These are phyloP conservation scores for Galeopterus variegatus DNA, from an alignment of 2,113 vertebrate genomes.

Conservation along the genomic window DNA sequence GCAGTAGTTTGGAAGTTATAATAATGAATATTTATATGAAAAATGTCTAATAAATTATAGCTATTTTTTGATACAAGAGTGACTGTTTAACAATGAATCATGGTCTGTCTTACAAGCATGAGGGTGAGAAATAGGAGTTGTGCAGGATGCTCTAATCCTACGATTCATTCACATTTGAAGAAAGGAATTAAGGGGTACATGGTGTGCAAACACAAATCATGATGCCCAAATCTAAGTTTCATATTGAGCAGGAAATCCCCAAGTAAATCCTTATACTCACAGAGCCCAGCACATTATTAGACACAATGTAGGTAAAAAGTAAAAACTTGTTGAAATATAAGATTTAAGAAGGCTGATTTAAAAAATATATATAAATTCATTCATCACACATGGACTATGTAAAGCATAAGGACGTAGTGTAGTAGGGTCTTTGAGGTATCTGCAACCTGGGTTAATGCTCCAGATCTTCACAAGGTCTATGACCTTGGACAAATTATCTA, in stretches of 20 bases:
- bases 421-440: neutral
- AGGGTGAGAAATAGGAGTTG: neutral
- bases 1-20: neutral
- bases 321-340: neutral
- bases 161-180: neutral
- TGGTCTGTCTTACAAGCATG: neutral
- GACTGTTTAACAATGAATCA: neutral
- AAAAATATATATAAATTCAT: neutral
- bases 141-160: neutral
- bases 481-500: neutral
- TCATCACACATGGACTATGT: neutral
- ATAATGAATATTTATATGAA: neutral
- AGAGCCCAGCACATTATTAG: neutral
- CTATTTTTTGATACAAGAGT: neutral
- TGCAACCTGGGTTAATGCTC: neutral
- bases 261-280: neutral
- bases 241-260: neutral
- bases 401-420: neutral
- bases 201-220: neutral
- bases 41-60: neutral
- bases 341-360: neutral
- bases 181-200: rapidly evolving
- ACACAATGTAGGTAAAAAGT: neutral
- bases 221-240: neutral
- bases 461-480: neutral